Base-by-base conservation (phyloP, 2,113 vertebrate species). In the Phaethornis superciliosus region DNA sequence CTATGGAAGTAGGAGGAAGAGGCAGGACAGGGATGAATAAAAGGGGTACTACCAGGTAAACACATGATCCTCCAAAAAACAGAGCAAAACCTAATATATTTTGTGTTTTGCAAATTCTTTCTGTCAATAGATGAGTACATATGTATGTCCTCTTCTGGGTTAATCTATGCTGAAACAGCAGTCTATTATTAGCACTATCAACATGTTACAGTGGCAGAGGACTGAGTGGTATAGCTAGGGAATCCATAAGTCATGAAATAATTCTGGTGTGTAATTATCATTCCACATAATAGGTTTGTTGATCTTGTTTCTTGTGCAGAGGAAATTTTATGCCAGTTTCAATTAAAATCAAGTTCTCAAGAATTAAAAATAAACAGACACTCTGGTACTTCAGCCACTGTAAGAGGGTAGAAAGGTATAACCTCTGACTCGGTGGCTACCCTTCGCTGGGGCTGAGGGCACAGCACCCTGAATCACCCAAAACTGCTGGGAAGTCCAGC, bases 201-300 rank as follows among this genome's bases (percentile, higher is more conserved):
- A 0, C 33, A 15, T 69, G 12, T 32, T 6, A 2, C 47, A 81
- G 59, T 0, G 0, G 64, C 62, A 0, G 2, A 71, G 49, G 35
- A 64, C 69, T 67, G 44, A 60, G 19, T 80, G 46, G 23, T 32
- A 59, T 4, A 4, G 12, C 21, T 69, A 30, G 72, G 59, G 26
- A 89, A 79, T 81, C 42, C 60, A 81, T 24, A 81, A 75, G 24
- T 74, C 59, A 85, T 27, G 7, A 89, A 71, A 56, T 82, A 89
- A 68, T 69, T 91, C 24, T 54, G 26, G n/a, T 35, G 9, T 82
- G n/a, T 33, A 8, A 9, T 76, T 55, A 40, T 89, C 56, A 72
- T 32, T 76, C 77, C 51, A 27, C 23, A 44, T 55, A 81, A 82
- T 15, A 37, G 4, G 14, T 72, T 62, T 64, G 56, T 6, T 82